A percentile compares a stretch with the other conserved stretches of the same genome.
These are phyloP conservation scores for Hydraecia micacea DNA, from an alignment of 2,888 invertebrate genomes.

Conservation along the genomic window DNA sequence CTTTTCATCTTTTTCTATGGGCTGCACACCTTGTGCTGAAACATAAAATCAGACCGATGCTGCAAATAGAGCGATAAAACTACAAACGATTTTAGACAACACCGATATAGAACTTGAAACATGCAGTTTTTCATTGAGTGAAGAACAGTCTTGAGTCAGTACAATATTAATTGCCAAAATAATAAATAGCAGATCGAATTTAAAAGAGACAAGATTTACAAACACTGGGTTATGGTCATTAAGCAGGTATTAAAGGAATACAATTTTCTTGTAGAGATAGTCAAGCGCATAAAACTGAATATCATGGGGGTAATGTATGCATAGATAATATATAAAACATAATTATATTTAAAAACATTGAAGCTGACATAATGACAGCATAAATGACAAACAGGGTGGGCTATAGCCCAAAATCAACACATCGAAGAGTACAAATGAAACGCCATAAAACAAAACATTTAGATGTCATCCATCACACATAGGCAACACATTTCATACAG, in stretches of 20 bases:
- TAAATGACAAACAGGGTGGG: constrained; percentile 41
- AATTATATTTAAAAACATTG: constrained; percentile 35
- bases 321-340: constrained; percentile 29
- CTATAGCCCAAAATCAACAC: constrained; percentile 60
- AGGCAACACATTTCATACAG: constrained; percentile 70
- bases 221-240: constrained; percentile 17
- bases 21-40: constrained; percentile 79
- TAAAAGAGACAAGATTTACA: constrained; percentile 11
- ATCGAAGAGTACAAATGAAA: constrained; percentile 57
- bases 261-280: constrained; percentile 12
- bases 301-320: constrained; percentile 19
- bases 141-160: constrained; percentile 26
- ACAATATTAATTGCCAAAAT: constrained; percentile 35
- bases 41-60: constrained; percentile 64
- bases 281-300: constrained; percentile 55
- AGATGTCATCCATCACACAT: constrained; percentile 67
- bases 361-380: constrained; percentile 52
- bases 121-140: constrained; percentile 54
- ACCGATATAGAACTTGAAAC: constrained; percentile 55
- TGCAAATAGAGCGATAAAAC: constrained; percentile 21
- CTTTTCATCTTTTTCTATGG: constrained; percentile 72
- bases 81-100: constrained; percentile 43
- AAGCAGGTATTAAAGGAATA: constrained; percentile 32
- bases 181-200: constrained; percentile 35
- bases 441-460: constrained; percentile 61